These are phyloP conservation scores for Sesia bembeciformis DNA, from an alignment of 2,888 invertebrate species.

Conservation along the genomic window DNA sequence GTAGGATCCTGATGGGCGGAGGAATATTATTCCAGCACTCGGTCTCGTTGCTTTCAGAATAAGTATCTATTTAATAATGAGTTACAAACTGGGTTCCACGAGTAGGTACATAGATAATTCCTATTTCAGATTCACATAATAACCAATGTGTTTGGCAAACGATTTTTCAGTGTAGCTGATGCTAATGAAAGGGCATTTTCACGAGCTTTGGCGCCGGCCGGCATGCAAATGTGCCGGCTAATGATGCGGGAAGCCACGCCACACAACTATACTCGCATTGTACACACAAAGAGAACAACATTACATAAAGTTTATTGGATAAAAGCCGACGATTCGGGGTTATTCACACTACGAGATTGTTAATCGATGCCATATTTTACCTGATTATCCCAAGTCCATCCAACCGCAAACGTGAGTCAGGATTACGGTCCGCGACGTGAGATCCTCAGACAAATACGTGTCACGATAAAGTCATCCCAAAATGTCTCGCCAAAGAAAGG, in stretches of 20 bases:
- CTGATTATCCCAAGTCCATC: not conserved
- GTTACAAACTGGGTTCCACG: not conserved
- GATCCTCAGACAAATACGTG: slow-evolving; percentile 2
- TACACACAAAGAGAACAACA: slow-evolving; percentile 14
- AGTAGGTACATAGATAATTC: not conserved
- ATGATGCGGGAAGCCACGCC: slow-evolving; percentile 61
- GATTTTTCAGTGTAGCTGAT: slow-evolving; percentile 65
- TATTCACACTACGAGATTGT: not conserved
- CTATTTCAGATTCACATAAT: not conserved
- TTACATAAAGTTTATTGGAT: slow-evolving; percentile 21
- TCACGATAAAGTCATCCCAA: slow-evolving; percentile 41
- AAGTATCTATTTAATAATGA: not conserved
- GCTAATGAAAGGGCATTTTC: slow-evolving; percentile 71
- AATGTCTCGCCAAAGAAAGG: slow-evolving; percentile 29
- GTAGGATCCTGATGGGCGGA: no score
- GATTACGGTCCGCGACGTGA: not conserved
- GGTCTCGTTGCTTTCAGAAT: no score
- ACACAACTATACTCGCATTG: slow-evolving; percentile 17
- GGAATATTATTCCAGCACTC: no score
- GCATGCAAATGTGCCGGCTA: slow-evolving; percentile 60
- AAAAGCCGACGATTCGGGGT: slow-evolving; percentile 1
- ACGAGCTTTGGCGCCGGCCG: slow-evolving; percentile 68
- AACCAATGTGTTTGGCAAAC: slow-evolving; percentile 14
- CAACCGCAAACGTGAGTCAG: not conserved
- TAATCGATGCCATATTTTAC: not conserved